A percentile compares a stretch with the other conserved stretches of the same genome.
Evolutionary conservation across 2,888 invertebrate genomes (phyloP).

Genomic region (Sminthurides aquaticus): DNA sequence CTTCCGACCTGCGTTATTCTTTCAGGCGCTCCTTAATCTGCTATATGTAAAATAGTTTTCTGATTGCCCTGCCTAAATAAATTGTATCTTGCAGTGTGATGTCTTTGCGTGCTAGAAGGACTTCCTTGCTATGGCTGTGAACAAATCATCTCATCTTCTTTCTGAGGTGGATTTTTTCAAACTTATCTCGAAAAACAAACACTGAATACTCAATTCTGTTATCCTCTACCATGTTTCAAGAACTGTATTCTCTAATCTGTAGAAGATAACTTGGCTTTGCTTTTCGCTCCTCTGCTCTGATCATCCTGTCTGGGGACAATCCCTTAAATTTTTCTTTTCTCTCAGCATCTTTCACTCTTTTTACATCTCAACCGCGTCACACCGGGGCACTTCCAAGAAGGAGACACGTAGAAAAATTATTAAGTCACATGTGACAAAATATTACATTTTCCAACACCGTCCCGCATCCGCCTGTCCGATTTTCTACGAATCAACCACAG

Average conservation of each 20-base stretch:
- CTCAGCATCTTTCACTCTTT: neutral
- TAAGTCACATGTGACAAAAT: neutral
- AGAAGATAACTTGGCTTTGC: too few species aligned
- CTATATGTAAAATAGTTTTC: neutral
- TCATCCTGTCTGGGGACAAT: too few species aligned
- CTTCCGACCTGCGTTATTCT: neutral
- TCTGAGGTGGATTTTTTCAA: too few species aligned
- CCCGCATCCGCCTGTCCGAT: too few species aligned
- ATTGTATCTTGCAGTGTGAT: too few species aligned
- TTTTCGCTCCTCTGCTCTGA: too few species aligned
- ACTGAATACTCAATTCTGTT: constrained; percentile 21
- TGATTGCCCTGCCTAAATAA: too few species aligned
- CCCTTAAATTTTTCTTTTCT: neutral
- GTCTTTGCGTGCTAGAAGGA: too few species aligned
- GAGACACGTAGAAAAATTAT: neutral
- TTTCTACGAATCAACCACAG: too few species aligned
- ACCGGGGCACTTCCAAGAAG: neutral
- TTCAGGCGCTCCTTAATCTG: neutral
- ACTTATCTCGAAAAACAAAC: constrained; percentile 18
- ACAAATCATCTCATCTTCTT: neutral
- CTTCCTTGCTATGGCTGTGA: too few species aligned
- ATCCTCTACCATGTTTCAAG: neutral
- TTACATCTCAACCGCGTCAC: neutral
- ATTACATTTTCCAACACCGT: neutral
- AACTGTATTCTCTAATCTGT: neutral